Base-by-base conservation (phyloP, 2,113 vertebrate species). In the Cryptomyrus ogoouensis region DNA sequence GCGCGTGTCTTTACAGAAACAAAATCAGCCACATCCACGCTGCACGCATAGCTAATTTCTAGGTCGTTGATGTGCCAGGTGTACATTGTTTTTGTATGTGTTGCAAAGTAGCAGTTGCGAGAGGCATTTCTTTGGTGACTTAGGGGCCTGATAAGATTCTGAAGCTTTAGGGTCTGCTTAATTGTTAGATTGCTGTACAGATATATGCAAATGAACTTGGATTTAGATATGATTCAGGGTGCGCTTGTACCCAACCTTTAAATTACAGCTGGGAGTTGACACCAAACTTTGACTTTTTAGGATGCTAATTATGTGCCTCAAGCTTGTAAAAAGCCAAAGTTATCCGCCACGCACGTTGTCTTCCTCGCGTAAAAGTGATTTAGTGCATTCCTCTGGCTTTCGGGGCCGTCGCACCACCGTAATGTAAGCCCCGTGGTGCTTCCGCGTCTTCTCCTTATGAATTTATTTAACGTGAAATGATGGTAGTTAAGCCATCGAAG, bases 341-440 rank as follows among this genome's bases (percentile, higher is more conserved):
- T 90, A 90, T 91, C 88, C 89, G 92, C 94, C 94, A 95, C 95
- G 94, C 94, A 92, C 93, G 91, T 92, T 92, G 93, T 94, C 92
- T 95, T 96, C 94, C 94, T 95, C 94, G 94, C 96, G 17, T 80
- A 95, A 96, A 96, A 95, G 95, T 96, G 95, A 96, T 96, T 96
- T 96, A 95, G 94, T 94, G 93, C 92, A 93, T 95, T 92, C 95
- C 15, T 13, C 95, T 93, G 90, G 93, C 93, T 93, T 93, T 93
- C 93, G 90, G 93, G 94, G 93, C 95, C 94, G 95, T 95, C 92
- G 94, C 94, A 93, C 93, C 92, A 93, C 94, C 93, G 93, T 95
- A 95, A 95, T 95, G 94, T 95, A 92, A 92, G 93, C 94, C 93
- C 94, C 92, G 93, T 93, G 92, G 93, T 93, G 93, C 92, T 91